phyloP scores from a whole-genome alignment of 2,888 invertebrate genomes.

The Drosophila pseudotakahashii region DNA sequence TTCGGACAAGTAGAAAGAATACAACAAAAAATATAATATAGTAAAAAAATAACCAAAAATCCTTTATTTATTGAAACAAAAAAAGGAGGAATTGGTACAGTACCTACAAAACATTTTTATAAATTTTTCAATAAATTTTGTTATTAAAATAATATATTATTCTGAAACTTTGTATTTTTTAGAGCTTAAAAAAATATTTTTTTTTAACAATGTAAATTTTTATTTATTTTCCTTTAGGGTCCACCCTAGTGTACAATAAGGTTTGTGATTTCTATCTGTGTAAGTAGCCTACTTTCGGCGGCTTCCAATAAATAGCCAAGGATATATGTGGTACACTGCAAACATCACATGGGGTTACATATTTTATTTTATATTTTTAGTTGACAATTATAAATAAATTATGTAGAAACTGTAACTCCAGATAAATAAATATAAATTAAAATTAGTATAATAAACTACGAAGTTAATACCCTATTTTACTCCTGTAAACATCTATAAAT shows the following conservation, averaged over 20 bases:
- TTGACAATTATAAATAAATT: no score
- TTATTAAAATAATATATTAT: no score
- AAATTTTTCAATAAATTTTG: no score
- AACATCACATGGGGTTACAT: neutral
- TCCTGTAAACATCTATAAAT: neutral
- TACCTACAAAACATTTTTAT: neutral
- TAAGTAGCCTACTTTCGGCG: slow-evolving; percentile 58
- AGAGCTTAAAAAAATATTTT: no score
- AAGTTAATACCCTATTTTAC: no score
- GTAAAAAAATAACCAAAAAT: neutral
- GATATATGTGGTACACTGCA: neutral
- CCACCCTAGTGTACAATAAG: neutral
- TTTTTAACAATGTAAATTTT: no score
- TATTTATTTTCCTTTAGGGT: neutral
- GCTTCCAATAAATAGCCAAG: slow-evolving; percentile 59
- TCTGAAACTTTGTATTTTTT: no score
- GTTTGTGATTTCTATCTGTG: neutral
- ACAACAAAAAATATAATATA: neutral
- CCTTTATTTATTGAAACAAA: neutral
- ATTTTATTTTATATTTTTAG: no score
- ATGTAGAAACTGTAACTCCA: no score
- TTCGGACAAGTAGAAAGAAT: neutral
- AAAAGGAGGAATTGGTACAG: neutral
- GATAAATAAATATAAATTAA: no score
- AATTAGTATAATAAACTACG: no score